Evolutionary conservation across 2,797 vertebrate genomes (phyloP).

Genomic region (Vultur gryphus): DNA sequence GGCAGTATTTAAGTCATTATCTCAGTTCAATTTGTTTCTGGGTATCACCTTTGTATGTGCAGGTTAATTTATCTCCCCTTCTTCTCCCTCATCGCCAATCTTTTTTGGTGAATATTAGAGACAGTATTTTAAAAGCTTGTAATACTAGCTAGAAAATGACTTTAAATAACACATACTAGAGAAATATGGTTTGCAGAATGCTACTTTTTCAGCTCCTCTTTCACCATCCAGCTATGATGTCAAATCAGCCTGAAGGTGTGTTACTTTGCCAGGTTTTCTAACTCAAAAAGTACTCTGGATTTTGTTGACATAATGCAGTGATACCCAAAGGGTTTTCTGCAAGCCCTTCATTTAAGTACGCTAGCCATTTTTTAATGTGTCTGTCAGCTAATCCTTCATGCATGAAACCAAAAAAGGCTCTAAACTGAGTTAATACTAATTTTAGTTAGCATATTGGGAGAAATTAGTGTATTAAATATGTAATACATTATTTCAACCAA

Average conservation of each 20-base stretch:
- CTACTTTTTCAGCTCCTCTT: background rate
- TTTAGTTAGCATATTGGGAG: background rate
- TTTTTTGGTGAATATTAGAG: background rate
- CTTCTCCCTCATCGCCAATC: rapidly evolving
- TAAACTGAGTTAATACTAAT: background rate
- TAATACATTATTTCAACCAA: background rate
- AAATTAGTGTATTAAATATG: background rate
- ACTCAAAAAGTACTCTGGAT: background rate
- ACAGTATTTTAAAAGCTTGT: background rate
- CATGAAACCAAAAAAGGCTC: background rate
- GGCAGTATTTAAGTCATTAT: background rate
- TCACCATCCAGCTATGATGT: background rate
- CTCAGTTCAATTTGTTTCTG: background rate
- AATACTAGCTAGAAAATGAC: background rate
- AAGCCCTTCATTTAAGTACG: background rate
- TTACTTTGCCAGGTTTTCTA: background rate
- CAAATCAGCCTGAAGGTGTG: background rate
- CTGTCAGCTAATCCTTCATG: background rate
- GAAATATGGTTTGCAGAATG: background rate
- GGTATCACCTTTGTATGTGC: background rate
- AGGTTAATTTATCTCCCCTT: background rate
- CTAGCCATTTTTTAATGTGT: background rate
- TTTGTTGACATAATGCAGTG: background rate
- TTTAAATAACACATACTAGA: background rate
- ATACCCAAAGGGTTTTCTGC: background rate